These are phyloP conservation scores for Gymnoscopelus braueri DNA, from an alignment of 2,797 vertebrate species.

Conservation along the genomic window DNA sequence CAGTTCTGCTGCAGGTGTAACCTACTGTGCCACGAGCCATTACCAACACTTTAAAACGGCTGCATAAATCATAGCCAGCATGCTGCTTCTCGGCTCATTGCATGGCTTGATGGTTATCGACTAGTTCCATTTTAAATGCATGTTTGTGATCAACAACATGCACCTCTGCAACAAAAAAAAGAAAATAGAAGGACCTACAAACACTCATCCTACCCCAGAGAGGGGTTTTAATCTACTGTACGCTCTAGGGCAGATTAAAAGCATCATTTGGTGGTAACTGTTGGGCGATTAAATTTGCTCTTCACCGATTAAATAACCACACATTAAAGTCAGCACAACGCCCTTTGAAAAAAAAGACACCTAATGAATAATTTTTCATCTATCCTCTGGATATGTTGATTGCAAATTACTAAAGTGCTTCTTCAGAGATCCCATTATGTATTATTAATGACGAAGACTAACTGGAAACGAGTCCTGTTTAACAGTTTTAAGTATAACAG, in stretches of 20 bases:
- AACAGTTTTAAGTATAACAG: constrained; percentile 1
- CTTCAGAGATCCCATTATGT: constrained; percentile 25
- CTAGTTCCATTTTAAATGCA: neutral
- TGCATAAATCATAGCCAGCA: too few species aligned
- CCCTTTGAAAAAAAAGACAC: neutral
- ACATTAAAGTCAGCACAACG: constrained; percentile 25
- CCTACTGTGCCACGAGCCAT: too few species aligned
- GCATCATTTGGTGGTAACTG: constrained; percentile 39
- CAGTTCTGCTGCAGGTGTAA: too few species aligned
- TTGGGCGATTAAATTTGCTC: constrained; percentile 33
- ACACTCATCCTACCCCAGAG: neutral
- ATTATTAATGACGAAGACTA: constrained; percentile 33
- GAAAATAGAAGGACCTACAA: neutral
- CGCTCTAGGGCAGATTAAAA: constrained; percentile 16
- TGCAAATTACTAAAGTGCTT: constrained; percentile 33
- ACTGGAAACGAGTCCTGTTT: constrained; percentile 17
- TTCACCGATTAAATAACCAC: constrained; percentile 43
- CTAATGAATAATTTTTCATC: constrained; percentile 45
- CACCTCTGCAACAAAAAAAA: constrained; percentile 7
- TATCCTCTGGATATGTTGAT: constrained; percentile 42
- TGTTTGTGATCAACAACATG: neutral
- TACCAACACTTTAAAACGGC: too few species aligned
- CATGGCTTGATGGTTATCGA: too few species aligned
- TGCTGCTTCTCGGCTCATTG: too few species aligned
- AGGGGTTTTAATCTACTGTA: neutral